phyloP scores from a whole-genome alignment of 2,888 invertebrate genomes.

The Lasioglossum villosulum region DNA sequence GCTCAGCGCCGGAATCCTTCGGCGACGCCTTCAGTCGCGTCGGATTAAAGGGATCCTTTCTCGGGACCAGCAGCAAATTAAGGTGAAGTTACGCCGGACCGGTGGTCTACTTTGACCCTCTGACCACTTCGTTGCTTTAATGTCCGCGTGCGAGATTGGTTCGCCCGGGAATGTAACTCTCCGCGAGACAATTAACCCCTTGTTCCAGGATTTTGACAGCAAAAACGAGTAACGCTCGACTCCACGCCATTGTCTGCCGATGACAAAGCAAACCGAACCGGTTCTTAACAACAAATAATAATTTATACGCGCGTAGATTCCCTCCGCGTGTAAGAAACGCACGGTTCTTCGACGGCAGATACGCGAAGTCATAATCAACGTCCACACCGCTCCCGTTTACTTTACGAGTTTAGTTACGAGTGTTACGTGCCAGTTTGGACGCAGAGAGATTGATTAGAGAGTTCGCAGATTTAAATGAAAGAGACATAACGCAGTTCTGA shows the following conservation, averaged over 20 bases:
- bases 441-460: no score
- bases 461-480: no score
- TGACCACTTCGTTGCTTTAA: constrained; percentile 52
- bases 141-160: constrained; percentile 45
- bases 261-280: neutral
- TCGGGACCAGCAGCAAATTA: constrained; percentile 42
- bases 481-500: no score
- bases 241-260: neutral
- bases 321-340: neutral
- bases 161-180: constrained; percentile 28
- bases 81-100: constrained; percentile 47
- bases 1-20: constrained; percentile 63
- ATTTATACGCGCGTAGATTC: neutral
- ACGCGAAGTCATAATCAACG: neutral
- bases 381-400: neutral
- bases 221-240: neutral
- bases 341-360: neutral
- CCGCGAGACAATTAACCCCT: constrained; percentile 36
- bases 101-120: constrained; percentile 46
- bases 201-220: constrained; percentile 13
- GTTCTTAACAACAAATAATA: neutral
- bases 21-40: constrained; percentile 60
- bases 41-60: constrained; percentile 65
- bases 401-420: no score
- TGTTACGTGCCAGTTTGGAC: no score